Conservation (phyloP, 2,113 vertebrate genomes). For the Tetrao urogallus region DNA sequence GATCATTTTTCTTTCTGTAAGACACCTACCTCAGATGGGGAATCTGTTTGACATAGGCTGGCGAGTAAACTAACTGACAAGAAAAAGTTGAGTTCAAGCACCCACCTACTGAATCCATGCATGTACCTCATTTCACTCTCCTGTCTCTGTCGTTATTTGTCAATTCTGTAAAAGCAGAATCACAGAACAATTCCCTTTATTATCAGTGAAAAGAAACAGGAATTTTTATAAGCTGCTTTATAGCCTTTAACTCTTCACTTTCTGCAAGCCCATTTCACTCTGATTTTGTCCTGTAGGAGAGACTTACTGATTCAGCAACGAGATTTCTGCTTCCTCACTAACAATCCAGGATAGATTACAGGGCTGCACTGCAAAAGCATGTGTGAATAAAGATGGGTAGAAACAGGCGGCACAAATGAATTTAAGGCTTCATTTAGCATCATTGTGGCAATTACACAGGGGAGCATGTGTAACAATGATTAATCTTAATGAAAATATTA, state of each 20-base stretch:
- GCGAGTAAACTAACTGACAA: neutral
- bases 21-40: neutral
- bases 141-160: neutral
- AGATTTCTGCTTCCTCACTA: neutral
- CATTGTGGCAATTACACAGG: neutral
- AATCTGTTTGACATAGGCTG: neutral
- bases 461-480: neutral
- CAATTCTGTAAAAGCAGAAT: neutral
- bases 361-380: neutral
- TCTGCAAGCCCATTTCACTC: neutral
- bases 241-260: neutral
- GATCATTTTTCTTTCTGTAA: neutral
- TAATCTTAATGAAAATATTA: neutral
- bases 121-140: neutral
- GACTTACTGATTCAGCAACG: neutral
- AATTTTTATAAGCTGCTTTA: neutral
- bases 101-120: neutral
- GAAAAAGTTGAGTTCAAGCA: neutral
- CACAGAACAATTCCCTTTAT: neutral
- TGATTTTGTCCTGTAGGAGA: neutral
- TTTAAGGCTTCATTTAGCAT: slow-evolving; percentile 4
- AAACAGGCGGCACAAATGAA: slow-evolving; percentile 4
- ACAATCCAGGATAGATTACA: neutral
- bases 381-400: neutral
- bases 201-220: neutral